Evolutionary conservation across 2,113 vertebrate species (phyloP), one percentile per base, ranked within the genome.

Genomic region (Cynopterus brachyotis): DNA sequence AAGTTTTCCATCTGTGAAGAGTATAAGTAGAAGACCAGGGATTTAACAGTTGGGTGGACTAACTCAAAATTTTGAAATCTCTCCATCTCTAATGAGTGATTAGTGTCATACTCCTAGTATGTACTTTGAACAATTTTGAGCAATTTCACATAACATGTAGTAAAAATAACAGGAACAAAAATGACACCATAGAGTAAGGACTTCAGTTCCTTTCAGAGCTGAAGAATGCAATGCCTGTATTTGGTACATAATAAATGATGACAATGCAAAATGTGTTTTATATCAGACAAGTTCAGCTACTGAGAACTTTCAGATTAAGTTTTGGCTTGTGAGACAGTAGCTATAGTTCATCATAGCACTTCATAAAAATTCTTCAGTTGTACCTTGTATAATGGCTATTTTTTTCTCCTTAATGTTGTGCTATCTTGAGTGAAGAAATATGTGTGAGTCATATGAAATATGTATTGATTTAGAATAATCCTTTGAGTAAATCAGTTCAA

Each of bases 401-500:
- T 92, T 50, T 73, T 42, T 3, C 13, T n/a, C 60, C 12, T 84
- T 57, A 78, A 84, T 73, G 20, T 42, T 93, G 30, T 62, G 76
- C 42, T 92, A 60, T 53, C 60, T 90, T 70, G 42, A 83, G 66
- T 67, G 26, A 94, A 97, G 37, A 35, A 62, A 40, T 78, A 35
- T 3, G 1, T 20, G 20, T 69, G 80, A 97, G 70, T 98, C 84
- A 95, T 30, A 45, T 62, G 42, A 93, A 94, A 72, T 88, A 67
- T 3, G 5, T 47, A 81, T 73, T 94, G 80, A 70, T 73, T 96
- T 88, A 91, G 62, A 78, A 81, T 59, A 79, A 91, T 67, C 8
- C 35, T 95, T 90, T 62, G 55, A 96, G 57, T 89, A 97, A 96
- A 78, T 96, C 83, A 85, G 82, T 47, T 85, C 86, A 94, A 85